phyloP scores from a whole-genome alignment of 1,140 invertebrate genomes.

The Triops cancriformis region DNA sequence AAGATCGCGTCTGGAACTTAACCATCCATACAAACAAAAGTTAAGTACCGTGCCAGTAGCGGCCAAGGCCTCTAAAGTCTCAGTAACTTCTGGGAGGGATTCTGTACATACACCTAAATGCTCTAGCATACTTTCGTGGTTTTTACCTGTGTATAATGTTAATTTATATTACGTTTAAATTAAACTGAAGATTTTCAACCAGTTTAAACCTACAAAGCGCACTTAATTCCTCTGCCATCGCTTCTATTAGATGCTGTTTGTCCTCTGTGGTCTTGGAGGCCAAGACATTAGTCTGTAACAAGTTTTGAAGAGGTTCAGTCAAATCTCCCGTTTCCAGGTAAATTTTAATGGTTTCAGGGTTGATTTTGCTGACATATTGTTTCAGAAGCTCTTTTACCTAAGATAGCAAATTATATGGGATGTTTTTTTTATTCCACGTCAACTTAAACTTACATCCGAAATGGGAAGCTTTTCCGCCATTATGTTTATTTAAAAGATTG shows the following conservation, averaged over 20 bases:
- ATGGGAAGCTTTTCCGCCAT: background rate
- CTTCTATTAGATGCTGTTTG: background rate
- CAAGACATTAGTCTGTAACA: background rate
- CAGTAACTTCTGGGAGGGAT: background rate
- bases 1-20: background rate
- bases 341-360: background rate
- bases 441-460: background rate
- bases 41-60: background rate
- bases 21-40: background rate
- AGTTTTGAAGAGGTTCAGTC: background rate
- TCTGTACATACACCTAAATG: background rate
- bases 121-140: background rate
- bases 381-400: background rate
- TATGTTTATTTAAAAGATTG: no score
- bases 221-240: background rate
- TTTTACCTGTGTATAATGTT: background rate
- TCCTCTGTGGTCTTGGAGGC: background rate
- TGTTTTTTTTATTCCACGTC: background rate
- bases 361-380: background rate
- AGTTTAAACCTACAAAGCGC: background rate
- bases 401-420: background rate
- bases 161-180: background rate
- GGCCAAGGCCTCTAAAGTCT: background rate
- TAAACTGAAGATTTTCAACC: background rate
- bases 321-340: background rate